phyloP scores from a whole-genome alignment of 2,888 invertebrate genomes.

The Eristalis pertinax region DNA sequence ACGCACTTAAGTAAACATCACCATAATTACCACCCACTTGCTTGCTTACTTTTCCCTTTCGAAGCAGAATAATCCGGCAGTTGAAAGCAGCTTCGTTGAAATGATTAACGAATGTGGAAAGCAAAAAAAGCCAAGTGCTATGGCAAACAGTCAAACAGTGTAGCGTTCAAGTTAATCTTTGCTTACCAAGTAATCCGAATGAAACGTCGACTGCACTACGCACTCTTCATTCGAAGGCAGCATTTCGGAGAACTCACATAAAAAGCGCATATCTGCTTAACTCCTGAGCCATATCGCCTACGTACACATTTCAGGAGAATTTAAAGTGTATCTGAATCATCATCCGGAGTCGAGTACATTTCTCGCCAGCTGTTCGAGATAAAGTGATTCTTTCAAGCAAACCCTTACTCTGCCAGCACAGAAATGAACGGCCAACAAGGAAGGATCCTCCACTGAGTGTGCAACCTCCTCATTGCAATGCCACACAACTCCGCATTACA shows the following conservation, averaged over 20 bases:
- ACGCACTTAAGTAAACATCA: too few species aligned
- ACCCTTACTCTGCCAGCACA: background rate
- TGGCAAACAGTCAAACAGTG: too few species aligned
- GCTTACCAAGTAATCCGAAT: background rate
- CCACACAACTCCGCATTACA: background rate
- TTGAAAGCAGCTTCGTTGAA: too few species aligned
- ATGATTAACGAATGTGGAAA: too few species aligned
- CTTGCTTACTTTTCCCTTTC: too few species aligned
- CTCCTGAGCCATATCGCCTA: background rate
- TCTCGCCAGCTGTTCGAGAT: background rate
- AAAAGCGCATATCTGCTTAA: background rate
- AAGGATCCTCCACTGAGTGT: background rate
- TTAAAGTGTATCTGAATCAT: background rate
- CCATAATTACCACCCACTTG: too few species aligned
- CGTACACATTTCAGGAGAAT: background rate
- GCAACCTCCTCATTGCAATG: background rate
- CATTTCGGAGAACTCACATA: background rate
- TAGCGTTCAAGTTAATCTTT: too few species aligned
- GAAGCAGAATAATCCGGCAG: too few species aligned
- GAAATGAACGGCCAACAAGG: background rate
- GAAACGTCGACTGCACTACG: background rate
- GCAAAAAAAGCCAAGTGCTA: too few species aligned
- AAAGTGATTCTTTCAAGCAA: background rate
- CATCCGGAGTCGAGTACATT: background rate
- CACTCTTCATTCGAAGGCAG: background rate